Base-by-base conservation (phyloP, 2,888 invertebrate species). In the Seira ritae region DNA sequence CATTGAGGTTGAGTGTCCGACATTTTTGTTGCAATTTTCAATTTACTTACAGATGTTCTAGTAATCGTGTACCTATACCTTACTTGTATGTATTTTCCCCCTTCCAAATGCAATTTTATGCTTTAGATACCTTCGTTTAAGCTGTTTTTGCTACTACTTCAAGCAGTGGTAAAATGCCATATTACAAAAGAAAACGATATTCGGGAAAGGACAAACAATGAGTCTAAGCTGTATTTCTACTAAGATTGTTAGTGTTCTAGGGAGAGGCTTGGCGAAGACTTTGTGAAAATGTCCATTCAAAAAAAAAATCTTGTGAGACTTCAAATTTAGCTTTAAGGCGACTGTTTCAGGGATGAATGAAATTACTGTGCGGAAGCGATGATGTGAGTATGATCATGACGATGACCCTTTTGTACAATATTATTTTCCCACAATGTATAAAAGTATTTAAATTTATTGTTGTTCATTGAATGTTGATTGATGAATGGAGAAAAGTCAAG, bases 161-260 rank as follows among this genome's bases (percentile, higher is more conserved):
- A n/a, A 65, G 37, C 60, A 55, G 71, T 69, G 77, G 82, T 77
- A 62, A 82, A 77, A 72, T 82, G 82, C 76, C 82, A 82, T 82
- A 82, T 81, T 76, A 77, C 77, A 69, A 79, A 65, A 12, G 12
- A 12, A 6, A 23, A 65, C 10, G 10, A 65, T 65, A 65, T 23
- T 65, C 15, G 8, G 65, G 20, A 65, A 23, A 65, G 65, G 65
- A 65, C 31, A 31, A 8, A 31, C 8, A 31, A 15, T 24, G 50
- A 50, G 12, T 50, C 17, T 1, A 50, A 50, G 17, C 50, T 50
- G 8, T 31, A 50, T 50, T 8, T 50, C 12, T 50, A 50, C 17
- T 31, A 31, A 4, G 2, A 31, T 31, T 31, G 31, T 31, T n/a
- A n/a, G n/a, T n/a, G n/a, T n/a, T n/a, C n/a, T n/a, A n/a, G 42